A percentile compares a stretch with the other conserved stretches of the same genome.
phyloP scores from a whole-genome alignment of 2,797 vertebrate genomes.

The Falco concolor region DNA sequence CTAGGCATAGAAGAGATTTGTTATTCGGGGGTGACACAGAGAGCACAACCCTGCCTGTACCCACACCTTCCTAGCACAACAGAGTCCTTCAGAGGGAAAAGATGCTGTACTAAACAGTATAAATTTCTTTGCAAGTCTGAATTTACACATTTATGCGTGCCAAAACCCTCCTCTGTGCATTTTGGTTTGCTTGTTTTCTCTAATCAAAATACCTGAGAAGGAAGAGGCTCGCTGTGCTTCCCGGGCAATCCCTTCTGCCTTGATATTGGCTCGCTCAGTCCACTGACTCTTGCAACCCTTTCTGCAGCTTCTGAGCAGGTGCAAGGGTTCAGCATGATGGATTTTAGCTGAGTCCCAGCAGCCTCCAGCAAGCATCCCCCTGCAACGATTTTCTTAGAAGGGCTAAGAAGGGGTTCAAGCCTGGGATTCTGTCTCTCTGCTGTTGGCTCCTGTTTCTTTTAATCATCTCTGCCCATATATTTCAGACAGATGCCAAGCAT shows the following conservation, averaged over 20 bases:
- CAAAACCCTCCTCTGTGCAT: not conserved
- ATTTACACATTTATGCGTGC: not conserved
- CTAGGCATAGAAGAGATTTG: not conserved
- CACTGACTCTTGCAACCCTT: not conserved
- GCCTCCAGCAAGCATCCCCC: accelerated
- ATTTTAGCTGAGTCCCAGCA: not conserved
- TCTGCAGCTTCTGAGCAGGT: not conserved
- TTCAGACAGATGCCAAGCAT: not conserved
- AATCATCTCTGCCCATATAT: not conserved
- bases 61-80: not conserved
- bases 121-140: not conserved
- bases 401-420: not conserved
- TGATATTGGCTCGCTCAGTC: not conserved
- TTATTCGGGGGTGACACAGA: not conserved
- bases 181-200: not conserved
- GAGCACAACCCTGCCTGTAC: not conserved
- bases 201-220: not conserved
- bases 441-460: not conserved
- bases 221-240: not conserved
- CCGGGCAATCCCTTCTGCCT: not conserved
- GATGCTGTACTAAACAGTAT: not conserved
- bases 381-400: not conserved
- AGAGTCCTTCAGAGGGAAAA: not conserved
- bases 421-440: not conserved
- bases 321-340: not conserved